Conservation (phyloP, 1,140 invertebrate genomes). For the Achatina immaculata region DNA sequence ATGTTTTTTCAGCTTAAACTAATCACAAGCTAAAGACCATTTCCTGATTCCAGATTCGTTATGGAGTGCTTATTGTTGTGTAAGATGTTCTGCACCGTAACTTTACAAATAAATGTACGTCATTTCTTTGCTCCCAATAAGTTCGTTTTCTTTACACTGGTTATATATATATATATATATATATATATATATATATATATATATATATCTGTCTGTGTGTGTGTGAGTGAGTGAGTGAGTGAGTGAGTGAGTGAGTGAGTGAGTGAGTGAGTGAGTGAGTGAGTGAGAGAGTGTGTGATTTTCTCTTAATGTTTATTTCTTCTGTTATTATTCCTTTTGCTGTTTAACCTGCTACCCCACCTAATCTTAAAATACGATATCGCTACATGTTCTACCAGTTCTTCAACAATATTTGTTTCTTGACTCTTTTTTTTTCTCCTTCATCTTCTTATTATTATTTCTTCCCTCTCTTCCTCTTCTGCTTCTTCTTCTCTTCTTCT, state of each 20-base stretch:
- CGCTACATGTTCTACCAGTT: not conserved
- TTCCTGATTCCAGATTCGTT: too few species aligned
- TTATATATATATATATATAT: not conserved
- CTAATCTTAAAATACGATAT: not conserved
- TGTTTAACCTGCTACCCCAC: not conserved
- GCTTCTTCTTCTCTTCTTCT: slow-evolving; percentile 22
- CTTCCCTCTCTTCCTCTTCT: not conserved
- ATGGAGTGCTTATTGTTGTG: not conserved
- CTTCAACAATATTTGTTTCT: not conserved
- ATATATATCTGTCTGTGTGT: not conserved
- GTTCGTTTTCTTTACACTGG: not conserved
- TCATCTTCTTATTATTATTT: slow-evolving; percentile 4
- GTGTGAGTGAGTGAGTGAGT: not conserved
- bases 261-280: not conserved
- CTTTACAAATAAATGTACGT: not conserved
- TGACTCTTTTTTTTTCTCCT: slow-evolving; percentile 12
- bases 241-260: not conserved
- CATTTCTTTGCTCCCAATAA: not conserved
- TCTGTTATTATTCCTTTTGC: slow-evolving; percentile 17
- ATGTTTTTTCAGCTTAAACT: too few species aligned
- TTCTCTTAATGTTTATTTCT: not conserved
- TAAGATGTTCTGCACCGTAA: not conserved
- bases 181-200: not conserved
- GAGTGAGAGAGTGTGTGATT: not conserved
- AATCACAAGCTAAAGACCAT: too few species aligned